These are phyloP conservation scores for Euthynnus affinis DNA, from an alignment of 2,797 vertebrate species.

Conservation along the genomic window DNA sequence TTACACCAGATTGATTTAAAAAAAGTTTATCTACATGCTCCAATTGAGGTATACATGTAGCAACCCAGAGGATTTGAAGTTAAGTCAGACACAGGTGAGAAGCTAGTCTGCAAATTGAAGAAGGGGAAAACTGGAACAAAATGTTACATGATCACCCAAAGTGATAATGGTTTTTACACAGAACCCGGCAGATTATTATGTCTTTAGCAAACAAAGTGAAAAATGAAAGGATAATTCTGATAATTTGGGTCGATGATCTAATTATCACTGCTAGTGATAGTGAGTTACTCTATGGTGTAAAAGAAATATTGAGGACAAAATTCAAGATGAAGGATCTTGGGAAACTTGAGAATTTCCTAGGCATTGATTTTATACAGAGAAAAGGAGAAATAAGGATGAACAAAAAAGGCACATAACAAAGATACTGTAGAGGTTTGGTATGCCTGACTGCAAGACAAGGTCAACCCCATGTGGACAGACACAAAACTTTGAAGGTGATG, in stretches of 20 bases:
- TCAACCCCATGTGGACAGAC: constrained; percentile 30
- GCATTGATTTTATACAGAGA: constrained; percentile 8
- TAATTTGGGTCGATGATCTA: neutral
- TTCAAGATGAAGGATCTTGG: constrained; percentile 29
- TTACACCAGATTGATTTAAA: constrained; percentile 11
- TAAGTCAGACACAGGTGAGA: too few relatives aligned
- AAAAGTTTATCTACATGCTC: neutral
- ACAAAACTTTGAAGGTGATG: neutral
- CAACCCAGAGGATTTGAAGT: too few relatives aligned
- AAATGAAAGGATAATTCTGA: neutral
- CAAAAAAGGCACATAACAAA: neutral
- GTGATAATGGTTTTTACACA: neutral
- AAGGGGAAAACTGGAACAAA: neutral
- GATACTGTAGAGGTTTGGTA: constrained; percentile 17
- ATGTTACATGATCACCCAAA: constrained; percentile 2
- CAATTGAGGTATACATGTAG: neutral
- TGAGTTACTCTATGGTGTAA: neutral
- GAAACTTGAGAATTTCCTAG: constrained; percentile 17
- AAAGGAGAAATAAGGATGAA: neutral
- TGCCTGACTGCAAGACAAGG: constrained; percentile 28
- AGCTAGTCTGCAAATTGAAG: neutral
- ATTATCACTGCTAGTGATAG: neutral
- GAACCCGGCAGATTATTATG: neutral
- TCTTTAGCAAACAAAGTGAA: neutral
- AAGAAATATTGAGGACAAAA: neutral